Evolutionary conservation across 2,113 vertebrate genomes (phyloP).

Genomic region (Chaetodon auriga): DNA sequence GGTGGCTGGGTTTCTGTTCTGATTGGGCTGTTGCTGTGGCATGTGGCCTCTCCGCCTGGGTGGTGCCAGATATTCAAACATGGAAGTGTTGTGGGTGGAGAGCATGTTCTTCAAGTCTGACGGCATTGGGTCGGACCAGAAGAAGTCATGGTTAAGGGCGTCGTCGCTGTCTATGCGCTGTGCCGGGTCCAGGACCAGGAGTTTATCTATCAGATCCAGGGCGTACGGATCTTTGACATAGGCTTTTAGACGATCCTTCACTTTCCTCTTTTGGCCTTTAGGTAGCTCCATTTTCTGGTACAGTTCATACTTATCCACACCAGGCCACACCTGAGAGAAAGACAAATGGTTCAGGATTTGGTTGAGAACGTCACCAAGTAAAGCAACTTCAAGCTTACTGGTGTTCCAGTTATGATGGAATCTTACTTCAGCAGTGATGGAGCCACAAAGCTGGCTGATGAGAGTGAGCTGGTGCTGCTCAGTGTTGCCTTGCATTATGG

Average conservation of each 20-base stretch:
- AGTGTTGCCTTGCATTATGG: slow-evolving; percentile 99
- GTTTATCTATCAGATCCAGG: slow-evolving; percentile 94
- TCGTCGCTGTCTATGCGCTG: slow-evolving; percentile 96
- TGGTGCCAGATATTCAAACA: slow-evolving; percentile 98
- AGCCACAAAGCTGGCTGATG: slow-evolving; percentile 98
- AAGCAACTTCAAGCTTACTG: neutral
- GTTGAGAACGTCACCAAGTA: neutral
- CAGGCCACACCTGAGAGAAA: slow-evolving; percentile 90
- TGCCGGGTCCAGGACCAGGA: slow-evolving; percentile 95
- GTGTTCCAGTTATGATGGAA: rapidly evolving
- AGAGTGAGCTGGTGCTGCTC: slow-evolving; percentile 98
- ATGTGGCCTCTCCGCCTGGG: slow-evolving; percentile 94
- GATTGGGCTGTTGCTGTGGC: slow-evolving; percentile 95
- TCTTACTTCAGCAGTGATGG: slow-evolving; percentile 93
- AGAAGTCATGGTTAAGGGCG: slow-evolving; percentile 97
- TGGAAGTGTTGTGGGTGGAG: slow-evolving; percentile 97
- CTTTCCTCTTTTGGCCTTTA: slow-evolving; percentile 97
- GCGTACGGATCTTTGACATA: slow-evolving; percentile 97
- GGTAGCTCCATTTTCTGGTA: slow-evolving; percentile 97
- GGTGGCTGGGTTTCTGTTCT: slow-evolving; percentile 92
- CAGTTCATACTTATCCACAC: slow-evolving; percentile 95
- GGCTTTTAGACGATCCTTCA: slow-evolving; percentile 98
- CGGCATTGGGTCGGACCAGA: slow-evolving; percentile 99
- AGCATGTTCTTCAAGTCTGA: slow-evolving; percentile 99
- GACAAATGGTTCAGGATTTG: neutral